Base-by-base conservation (phyloP, 2,888 invertebrate species). In the Ochropleura plecta region DNA sequence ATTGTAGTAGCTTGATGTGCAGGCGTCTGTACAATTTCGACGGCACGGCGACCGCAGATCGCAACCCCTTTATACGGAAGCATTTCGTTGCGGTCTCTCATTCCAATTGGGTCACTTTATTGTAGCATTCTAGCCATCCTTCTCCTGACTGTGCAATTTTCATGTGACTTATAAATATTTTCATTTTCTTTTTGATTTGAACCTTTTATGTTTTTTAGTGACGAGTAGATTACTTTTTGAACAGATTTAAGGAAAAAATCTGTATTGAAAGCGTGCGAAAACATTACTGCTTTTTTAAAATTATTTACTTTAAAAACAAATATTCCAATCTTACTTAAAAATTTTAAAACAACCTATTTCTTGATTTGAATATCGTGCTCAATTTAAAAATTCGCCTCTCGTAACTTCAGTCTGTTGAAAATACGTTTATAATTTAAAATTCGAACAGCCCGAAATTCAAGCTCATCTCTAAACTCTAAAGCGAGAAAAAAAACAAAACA, bases 401-500 rank as follows among this genome's bases (percentile, higher is more conserved):
- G n/a, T 60, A 60, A 51, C 51, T 78, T 8, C 8, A 53, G 6
- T 48, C 18, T 46, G 10, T 51, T 6, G 0, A 78, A 70, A 49
- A 60, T 48, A 53, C n/a, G 30, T 46, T 79, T 55, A 40, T 53
- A 68, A 62, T 67, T 63, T 55, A 40, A 59, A 68, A 62, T 67
- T 63, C n/a, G 3, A 42, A 67, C 16, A 49, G 55, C 18, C 30
- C 5, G 18, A 74, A 9, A 53, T 70, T 44, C 44, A 12, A 70
- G 20, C 62, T 49, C 55, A 12, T 69, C 60, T 66, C 48, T 53
- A 57, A 64, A 59, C 9, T 42, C 10, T 3, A 55, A n/a, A 59
- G n/a, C 8, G 10, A 51, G 12, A 70, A 78, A 74, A 49, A 70
- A 76, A 71, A 20, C 10, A 67, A 62, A 75, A 75, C 63, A 55